Percentiles rank a stretch among this genome's conserved stretches.
Conservation (phyloP, 2,888 invertebrate species). For the Theodoxus fluviatilis region DNA sequence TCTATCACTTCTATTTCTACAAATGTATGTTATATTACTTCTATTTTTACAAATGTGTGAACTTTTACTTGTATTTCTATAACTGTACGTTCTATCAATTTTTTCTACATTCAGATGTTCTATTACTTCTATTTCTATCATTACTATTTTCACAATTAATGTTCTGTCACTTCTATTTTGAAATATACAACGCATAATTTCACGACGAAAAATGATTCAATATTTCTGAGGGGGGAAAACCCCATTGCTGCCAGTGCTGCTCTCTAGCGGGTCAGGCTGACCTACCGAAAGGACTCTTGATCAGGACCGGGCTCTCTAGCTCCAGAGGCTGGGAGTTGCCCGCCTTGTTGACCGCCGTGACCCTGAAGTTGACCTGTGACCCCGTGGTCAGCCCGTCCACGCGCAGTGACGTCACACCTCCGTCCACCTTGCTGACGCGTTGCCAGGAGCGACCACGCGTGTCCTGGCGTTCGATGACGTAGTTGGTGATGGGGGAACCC, state of each 20-base stretch:
- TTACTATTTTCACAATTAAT: too few relatives aligned
- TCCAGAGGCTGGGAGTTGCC: constrained; percentile 79
- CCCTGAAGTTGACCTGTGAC: constrained; percentile 53
- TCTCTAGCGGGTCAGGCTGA: too few relatives aligned
- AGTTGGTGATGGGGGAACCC: constrained; percentile 49
- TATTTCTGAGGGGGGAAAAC: neutral
- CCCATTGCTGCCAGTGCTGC: neutral
- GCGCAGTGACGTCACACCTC: constrained; percentile 32
- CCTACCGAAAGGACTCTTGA: constrained; percentile 78
- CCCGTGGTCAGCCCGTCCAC: constrained; percentile 40
- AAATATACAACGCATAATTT: neutral
- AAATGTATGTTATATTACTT: too few relatives aligned
- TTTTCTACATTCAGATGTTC: too few relatives aligned
- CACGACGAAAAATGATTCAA: neutral
- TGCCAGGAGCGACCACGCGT: constrained; percentile 35
- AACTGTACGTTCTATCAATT: too few relatives aligned
- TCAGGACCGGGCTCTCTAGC: constrained; percentile 68
- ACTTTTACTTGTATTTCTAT: too few relatives aligned
- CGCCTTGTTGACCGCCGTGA: constrained; percentile 71
- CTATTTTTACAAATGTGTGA: too few relatives aligned
- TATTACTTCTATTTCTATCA: too few relatives aligned
- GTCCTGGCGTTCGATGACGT: constrained; percentile 44
- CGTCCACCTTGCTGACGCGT: constrained; percentile 36
- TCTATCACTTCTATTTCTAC: too few relatives aligned
- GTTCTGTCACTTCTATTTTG: too few relatives aligned